Conservation (phyloP, 2,797 vertebrate genomes). For the Myripristis murdjan region DNA sequence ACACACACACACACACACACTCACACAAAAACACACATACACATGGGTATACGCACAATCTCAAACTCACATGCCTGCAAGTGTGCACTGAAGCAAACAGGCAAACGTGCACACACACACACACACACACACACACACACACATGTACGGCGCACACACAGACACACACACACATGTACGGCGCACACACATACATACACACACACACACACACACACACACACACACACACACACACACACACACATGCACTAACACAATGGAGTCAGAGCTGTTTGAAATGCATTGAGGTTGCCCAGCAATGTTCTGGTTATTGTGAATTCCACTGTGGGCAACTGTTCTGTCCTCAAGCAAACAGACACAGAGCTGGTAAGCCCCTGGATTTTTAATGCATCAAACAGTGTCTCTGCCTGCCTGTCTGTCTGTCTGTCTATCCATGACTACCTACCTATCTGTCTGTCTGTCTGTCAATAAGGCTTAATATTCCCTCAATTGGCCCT, state of each 20-base stretch:
- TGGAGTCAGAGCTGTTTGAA: conserved; percentile 42
- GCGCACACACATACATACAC: too few species aligned
- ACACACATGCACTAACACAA: conserved; percentile 7
- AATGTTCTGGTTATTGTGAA: conserved; percentile 32
- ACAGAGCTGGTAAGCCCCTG: conserved; percentile 3
- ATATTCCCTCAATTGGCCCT: conserved; percentile 25
- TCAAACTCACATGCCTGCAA: conserved; percentile 6
- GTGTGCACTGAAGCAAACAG: too few species aligned
- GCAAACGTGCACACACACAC: too few species aligned
- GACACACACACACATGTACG: too few species aligned
- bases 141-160: too few species aligned
- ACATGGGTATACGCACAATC: not conserved
- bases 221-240: not conserved
- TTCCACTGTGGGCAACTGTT: conserved; percentile 17
- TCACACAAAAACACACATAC: not conserved
- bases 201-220: not conserved
- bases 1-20: not conserved
- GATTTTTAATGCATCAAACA: conserved; percentile 38
- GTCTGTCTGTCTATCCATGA: too few species aligned
- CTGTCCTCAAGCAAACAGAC: conserved; percentile 23
- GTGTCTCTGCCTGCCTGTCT: conserved; percentile 11
- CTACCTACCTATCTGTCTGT: not conserved
- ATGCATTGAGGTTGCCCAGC: conserved; percentile 35
- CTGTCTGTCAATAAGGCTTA: conserved; percentile 35
- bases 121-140: too few species aligned